phyloP scores from a whole-genome alignment of 2,797 vertebrate genomes.

The Cuniculus paca region DNA sequence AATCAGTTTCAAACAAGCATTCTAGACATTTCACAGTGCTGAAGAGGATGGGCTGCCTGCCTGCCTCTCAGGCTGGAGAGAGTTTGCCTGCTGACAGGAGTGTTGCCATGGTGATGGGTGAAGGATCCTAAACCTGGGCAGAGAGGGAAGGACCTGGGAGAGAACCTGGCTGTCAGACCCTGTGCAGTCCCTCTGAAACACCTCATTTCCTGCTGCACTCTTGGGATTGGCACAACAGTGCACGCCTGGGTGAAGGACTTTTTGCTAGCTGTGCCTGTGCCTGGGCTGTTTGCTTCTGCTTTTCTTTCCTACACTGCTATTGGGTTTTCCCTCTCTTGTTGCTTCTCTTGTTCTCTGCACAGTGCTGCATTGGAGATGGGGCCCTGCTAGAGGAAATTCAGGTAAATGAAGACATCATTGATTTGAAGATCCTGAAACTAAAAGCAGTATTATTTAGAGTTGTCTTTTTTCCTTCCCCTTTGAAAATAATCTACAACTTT shows the following conservation, averaged over 20 bases:
- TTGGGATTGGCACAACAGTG: not conserved
- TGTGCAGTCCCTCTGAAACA: not conserved
- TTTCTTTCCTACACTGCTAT: not conserved
- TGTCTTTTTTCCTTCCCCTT: not conserved
- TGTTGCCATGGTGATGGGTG: slow-evolving; percentile 74
- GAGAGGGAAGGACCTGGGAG: not conserved
- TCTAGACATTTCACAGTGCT: slow-evolving; percentile 46
- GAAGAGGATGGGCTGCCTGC: slow-evolving; percentile 47
- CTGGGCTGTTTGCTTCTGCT: not conserved
- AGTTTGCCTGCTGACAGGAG: slow-evolving; percentile 52
- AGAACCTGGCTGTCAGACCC: slow-evolving; percentile 30
- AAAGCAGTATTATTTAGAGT: slow-evolving; percentile 15
- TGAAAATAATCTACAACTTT: not conserved
- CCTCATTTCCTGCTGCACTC: not conserved
- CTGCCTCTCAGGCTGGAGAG: slow-evolving; percentile 60
- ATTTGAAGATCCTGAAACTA: slow-evolving; percentile 20
- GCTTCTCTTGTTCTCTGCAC: not conserved
- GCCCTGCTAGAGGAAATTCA: not conserved
- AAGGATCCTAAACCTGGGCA: slow-evolving; percentile 53
- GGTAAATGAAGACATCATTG: not conserved
- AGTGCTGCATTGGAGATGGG: not conserved
- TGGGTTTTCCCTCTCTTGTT: not conserved
- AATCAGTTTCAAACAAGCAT: slow-evolving; percentile 66
- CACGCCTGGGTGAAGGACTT: not conserved
- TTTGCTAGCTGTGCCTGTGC: not conserved